Base-by-base conservation (phyloP, 2,888 invertebrate species). In the Yponomeuta plumbellus region DNA sequence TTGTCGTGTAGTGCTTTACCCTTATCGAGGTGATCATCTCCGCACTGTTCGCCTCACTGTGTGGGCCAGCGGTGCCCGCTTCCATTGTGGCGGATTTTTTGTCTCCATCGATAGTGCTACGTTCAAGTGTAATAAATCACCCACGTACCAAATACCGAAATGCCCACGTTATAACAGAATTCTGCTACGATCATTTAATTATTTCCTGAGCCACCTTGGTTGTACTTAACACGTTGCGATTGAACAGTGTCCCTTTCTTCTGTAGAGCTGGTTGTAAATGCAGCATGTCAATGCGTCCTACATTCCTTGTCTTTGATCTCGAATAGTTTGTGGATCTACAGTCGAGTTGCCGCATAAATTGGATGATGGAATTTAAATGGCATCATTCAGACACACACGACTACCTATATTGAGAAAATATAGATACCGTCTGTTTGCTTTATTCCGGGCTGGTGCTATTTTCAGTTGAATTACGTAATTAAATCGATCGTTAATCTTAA, bases 1-100 rank as follows among this genome's bases (percentile, higher is more conserved):
- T 79, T 78, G 76, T 79, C 72, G 73, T 76, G 75, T 76, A 73
- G 73, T 74, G 74, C 65, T 72, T 74, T 77, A 73, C 73, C 72
- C 70, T 69, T 75, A 73, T 73, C 72, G 71, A 64, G 22, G 61
- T 71, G 73, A 73, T 76, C 71, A 73, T 73, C 71, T 72, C 71
- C 63, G 66, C 20, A 23, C 59, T 62, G 11, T 26, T 20, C 39
- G 59, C 13, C 52, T 65, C 63, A 66, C 64, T 65, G 74, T 72
- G 73, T 74, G 71, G 71, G 70, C 70, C 69, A 69, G 22, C 57
- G 57, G n/a, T 13, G 56, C n/a, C 22, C 44, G 17, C 20, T 20
- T 63, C 63, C 57, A 65, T 64, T 65, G 65, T 57, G 26, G 64
- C 39, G 59, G 11, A 65, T 64, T 67, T 67, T 66, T 67, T 69